Conservation (phyloP, 2,113 vertebrate genomes). For the Tricholaema leucomelas region DNA sequence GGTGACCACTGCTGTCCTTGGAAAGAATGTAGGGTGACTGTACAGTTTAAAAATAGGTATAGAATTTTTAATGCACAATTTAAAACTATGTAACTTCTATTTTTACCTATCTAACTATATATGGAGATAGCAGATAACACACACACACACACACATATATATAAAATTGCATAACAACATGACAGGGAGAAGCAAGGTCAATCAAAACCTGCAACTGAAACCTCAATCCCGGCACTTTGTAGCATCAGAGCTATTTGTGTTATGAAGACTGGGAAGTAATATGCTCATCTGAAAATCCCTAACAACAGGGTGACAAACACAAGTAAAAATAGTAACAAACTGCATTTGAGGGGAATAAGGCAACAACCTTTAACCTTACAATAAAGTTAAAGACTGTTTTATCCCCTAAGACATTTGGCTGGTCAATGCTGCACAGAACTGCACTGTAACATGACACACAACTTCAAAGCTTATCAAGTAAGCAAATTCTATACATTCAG, state of each 20-base stretch:
- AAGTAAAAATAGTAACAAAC: slow-evolving; percentile 25
- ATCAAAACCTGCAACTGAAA: slow-evolving; percentile 39
- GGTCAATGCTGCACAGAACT: background rate
- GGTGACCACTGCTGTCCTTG: slow-evolving; percentile 23
- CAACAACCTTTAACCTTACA: background rate
- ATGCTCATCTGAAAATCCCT: background rate
- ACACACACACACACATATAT: background rate
- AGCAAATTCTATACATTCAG: slow-evolving; percentile 15
- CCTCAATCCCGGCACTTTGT: background rate
- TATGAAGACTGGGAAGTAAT: background rate
- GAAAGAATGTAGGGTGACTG: slow-evolving; percentile 39
- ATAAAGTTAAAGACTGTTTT: background rate
- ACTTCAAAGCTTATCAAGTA: background rate
- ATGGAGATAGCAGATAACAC: background rate
- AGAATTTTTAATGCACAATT: slow-evolving; percentile 17
- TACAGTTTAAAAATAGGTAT: slow-evolving; percentile 48
- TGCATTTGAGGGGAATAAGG: background rate
- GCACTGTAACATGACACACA: background rate
- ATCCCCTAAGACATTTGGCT: background rate
- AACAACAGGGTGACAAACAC: background rate
- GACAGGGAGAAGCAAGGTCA: slow-evolving; percentile 35
- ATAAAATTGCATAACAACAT: slow-evolving; percentile 30
- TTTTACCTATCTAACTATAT: slow-evolving; percentile 29
- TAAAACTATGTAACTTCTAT: background rate
- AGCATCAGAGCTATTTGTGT: slow-evolving; percentile 16